Percentiles rank a stretch among this genome's conserved stretches.
phyloP scores from a whole-genome alignment of 2,113 vertebrate genomes.

The Apaloderma vittatum region DNA sequence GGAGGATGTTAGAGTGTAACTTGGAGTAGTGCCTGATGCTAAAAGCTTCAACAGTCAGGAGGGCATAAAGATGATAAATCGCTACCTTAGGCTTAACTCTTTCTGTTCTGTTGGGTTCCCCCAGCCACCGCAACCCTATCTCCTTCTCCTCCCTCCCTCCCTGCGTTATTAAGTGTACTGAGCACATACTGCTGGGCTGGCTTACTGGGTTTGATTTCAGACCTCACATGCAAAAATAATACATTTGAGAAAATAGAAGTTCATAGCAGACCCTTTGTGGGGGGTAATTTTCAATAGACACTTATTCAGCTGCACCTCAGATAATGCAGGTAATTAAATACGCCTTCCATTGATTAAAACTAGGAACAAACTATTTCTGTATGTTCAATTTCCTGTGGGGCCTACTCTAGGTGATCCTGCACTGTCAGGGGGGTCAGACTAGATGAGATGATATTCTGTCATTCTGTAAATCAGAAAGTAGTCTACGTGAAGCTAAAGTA shows the following conservation, averaged over 20 bases:
- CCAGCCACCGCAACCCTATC: too few relatives aligned
- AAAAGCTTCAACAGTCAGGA: neutral
- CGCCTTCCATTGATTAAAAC: neutral
- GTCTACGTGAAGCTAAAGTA: neutral
- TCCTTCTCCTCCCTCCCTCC: fast-evolving
- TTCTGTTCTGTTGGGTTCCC: neutral
- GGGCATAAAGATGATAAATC: neutral
- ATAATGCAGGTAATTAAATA: neutral
- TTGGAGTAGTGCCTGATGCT: neutral
- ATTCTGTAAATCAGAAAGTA: neutral
- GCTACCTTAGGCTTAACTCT: neutral
- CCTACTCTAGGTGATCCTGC: too few relatives aligned
- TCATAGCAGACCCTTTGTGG: neutral
- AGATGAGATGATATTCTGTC: too few relatives aligned
- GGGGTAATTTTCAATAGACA: neutral
- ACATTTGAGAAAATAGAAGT: neutral
- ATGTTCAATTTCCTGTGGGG: too few relatives aligned
- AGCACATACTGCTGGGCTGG: neutral
- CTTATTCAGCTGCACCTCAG: neutral
- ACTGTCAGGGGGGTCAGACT: too few relatives aligned
- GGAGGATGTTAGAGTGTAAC: neutral
- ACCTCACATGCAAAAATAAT: neutral
- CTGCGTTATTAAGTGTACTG: neutral
- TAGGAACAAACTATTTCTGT: neutral
- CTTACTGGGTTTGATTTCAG: neutral